Base-by-base conservation (phyloP, 2,888 invertebrate genomes). In the Therioaphis trifolii region DNA sequence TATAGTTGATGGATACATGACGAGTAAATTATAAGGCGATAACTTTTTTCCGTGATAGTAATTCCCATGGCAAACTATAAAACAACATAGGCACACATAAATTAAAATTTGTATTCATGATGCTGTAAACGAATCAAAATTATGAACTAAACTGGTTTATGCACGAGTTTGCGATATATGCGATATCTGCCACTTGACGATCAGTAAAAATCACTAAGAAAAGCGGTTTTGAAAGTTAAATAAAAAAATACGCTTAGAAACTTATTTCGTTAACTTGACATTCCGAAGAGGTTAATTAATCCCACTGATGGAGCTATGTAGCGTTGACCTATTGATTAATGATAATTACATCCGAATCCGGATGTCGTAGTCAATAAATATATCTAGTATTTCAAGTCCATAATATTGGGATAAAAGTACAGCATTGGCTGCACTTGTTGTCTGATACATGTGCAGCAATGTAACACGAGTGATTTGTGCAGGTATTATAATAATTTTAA, bases 31-130 rank as follows among this genome's bases (percentile, higher is more conserved):
- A 68, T 61, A 2, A 4, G n/a, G 21, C 24, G 24, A 27, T 1
- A 12, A 7, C 2, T 29, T 52, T 72, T 49, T 52, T 72, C 12
- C 58, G n/a, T n/a, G 11, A 52, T 52, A 27, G 29, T 29, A 18
- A 29, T 71, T 71, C 71, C 46, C 71, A 49, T 49, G 72, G 52
- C 12, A 2, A 12, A 72, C 14, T 11, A 35, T 35, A n/a, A 72
- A 29, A n/a, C n/a, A n/a, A n/a, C n/a, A n/a, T n/a, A 21, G 27
- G 72, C 43, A 72, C 27, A 49, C 46, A 49, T 43, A 43, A 71
- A n/a, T 18, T 27, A 24, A 9, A 18, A 46, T 40, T 24, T 71
- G 46, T 27, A 9, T 63, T 27, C 46, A 58, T 3, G 18, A 21
- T 18, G 9, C 1, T 18, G n/a, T 5, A 21, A 9, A 52, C 24